Percentiles rank a stretch among this genome's conserved stretches.
Conservation (phyloP, 2,797 vertebrate genomes). For the Hyperoplus immaculatus region DNA sequence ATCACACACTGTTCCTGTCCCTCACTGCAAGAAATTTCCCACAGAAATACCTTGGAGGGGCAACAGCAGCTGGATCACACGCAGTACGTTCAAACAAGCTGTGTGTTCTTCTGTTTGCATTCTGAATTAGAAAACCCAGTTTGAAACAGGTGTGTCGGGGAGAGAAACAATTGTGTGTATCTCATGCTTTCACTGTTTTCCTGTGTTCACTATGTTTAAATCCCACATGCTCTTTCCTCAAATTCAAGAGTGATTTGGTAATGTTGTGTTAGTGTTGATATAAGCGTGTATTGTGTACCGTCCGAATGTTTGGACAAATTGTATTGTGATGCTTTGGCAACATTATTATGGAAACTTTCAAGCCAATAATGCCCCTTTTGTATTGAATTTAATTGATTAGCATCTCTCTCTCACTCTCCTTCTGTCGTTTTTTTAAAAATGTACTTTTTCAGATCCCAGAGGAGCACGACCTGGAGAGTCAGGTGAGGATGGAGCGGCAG, state of each 20-base stretch:
- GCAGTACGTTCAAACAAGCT: not conserved
- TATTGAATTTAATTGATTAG: no score
- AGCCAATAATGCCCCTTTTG: no score
- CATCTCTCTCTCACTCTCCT: not conserved
- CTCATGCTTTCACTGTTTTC: not conserved
- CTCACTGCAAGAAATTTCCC: not conserved
- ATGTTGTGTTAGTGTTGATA: no score
- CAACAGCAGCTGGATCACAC: not conserved
- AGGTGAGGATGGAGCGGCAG: conserved; percentile 95
- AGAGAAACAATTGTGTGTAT: not conserved
- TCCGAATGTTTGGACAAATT: no score
- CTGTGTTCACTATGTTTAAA: no score
- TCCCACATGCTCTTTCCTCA: no score
- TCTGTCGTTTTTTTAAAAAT: not conserved
- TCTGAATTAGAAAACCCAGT: no score
- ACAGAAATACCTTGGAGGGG: not conserved
- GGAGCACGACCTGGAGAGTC: conserved; percentile 96
- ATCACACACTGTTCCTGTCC: not conserved
- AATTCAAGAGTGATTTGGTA: no score
- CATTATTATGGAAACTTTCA: no score
- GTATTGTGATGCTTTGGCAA: no score
- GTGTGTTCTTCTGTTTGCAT: not conserved
- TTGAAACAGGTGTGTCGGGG: no score
- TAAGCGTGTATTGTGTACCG: no score
- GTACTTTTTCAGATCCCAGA: conserved; percentile 90